These are phyloP conservation scores for human DNA, from an alignment of 2,113 vertebrate species.

Conservation along the genomic window DNA sequence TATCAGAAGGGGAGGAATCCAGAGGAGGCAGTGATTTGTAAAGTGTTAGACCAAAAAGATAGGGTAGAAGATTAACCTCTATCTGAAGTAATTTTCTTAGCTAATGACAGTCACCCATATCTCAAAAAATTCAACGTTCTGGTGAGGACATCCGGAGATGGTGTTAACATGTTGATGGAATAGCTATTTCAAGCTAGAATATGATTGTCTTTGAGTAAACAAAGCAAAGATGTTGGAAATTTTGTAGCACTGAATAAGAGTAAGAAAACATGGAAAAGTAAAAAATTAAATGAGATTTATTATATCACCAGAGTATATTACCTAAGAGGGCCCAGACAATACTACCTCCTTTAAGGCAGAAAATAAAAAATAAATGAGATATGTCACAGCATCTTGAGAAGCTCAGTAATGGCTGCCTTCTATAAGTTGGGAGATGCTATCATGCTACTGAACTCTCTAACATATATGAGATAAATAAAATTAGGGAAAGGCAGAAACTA, in stretches of 20 bases:
- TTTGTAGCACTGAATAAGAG: not conserved
- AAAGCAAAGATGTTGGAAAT: not conserved
- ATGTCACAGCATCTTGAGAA: not conserved
- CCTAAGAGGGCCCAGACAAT: not conserved
- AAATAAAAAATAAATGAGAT: not conserved
- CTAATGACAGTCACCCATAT: not conserved
- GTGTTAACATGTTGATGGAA: not conserved
- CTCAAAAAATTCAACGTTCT: not conserved
- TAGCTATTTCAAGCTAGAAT: not conserved
- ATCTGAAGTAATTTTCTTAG: not conserved
- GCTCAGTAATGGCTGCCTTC: not conserved
- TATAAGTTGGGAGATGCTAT: not conserved
- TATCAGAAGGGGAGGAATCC: not conserved
- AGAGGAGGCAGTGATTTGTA: not conserved
- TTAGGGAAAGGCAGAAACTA: not conserved
- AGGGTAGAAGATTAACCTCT: not conserved
- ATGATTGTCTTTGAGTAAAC: not conserved
- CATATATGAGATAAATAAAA: not conserved
- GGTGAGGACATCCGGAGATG: not conserved
- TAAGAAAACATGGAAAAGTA: not conserved
- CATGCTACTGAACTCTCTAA: not conserved
- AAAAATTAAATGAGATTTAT: not conserved
- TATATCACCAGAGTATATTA: not conserved
- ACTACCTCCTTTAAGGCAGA: not conserved
- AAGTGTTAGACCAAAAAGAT: not conserved